phyloP scores from a whole-genome alignment of 2,113 vertebrate species.

The Ochotona curzoniae region DNA sequence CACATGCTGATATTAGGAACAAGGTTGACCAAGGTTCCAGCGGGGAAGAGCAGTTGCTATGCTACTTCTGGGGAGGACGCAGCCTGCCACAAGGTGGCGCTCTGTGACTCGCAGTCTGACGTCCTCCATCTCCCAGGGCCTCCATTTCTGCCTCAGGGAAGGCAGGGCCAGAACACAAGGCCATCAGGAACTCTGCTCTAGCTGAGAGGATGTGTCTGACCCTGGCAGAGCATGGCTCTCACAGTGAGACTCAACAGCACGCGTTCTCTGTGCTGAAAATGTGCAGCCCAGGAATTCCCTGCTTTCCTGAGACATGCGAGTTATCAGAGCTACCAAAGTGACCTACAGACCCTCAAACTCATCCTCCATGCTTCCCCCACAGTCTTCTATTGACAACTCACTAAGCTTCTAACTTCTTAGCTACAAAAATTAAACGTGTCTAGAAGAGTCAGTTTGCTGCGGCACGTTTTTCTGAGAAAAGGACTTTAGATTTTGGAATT shows the following conservation, averaged over 20 bases:
- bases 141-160: background rate
- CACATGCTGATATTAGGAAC: background rate
- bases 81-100: constrained; percentile 67
- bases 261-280: background rate
- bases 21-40: background rate
- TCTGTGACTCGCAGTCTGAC: background rate
- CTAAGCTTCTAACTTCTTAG: background rate
- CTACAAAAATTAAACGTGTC: constrained; percentile 37
- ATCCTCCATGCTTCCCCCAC: background rate
- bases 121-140: background rate
- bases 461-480: background rate
- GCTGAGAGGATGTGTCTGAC: background rate
- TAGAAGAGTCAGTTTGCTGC: constrained; percentile 24
- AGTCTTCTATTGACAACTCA: constrained; percentile 15
- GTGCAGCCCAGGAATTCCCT: background rate
- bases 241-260: background rate
- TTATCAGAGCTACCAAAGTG: constrained; percentile 16
- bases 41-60: background rate
- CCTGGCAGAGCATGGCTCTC: background rate
- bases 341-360: background rate
- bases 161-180: background rate
- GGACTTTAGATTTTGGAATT: background rate
- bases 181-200: background rate
- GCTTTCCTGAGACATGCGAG: background rate
- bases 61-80: background rate